Percentiles rank a stretch among this genome's conserved stretches.
Evolutionary conservation across 2,888 invertebrate genomes (phyloP).

Genomic region (Dryomyza anilis): DNA sequence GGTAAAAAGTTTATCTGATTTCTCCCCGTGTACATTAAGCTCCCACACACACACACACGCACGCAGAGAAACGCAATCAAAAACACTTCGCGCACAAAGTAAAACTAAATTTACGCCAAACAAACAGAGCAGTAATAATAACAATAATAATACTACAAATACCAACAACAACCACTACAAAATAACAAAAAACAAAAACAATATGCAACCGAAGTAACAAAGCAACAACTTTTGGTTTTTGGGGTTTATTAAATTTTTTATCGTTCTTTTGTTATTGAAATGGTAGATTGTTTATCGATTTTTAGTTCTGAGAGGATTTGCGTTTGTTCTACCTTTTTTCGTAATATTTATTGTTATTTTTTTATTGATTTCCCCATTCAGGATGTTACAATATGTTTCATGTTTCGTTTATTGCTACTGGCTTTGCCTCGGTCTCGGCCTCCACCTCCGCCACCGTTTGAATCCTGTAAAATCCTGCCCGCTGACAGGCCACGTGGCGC

Average conservation of each 20-base stretch:
- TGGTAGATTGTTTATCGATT: constrained; percentile 18
- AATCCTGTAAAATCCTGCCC: no score
- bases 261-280: background rate
- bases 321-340: constrained; percentile 9
- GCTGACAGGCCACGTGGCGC: no score
- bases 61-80: constrained; percentile 3
- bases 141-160: background rate
- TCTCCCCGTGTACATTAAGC: background rate
- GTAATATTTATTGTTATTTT: background rate
- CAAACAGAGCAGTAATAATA: constrained; percentile 6
- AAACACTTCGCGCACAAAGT: constrained; percentile 10
- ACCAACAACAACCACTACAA: background rate
- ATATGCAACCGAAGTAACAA: no score
- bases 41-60: background rate
- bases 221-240: no score
- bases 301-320: constrained; percentile 1
- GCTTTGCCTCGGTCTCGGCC: no score
- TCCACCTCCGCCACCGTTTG: no score
- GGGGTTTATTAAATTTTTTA: constrained; percentile 11
- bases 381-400: background rate
- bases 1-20: constrained; percentile 4
- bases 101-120: constrained; percentile 12
- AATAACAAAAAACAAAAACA: background rate
- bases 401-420: background rate
- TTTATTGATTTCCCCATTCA: background rate